Evolutionary conservation across 2,888 invertebrate species (phyloP), one percentile per base, ranked within the genome.

Genomic region (Ischnus inquisitorius): DNA sequence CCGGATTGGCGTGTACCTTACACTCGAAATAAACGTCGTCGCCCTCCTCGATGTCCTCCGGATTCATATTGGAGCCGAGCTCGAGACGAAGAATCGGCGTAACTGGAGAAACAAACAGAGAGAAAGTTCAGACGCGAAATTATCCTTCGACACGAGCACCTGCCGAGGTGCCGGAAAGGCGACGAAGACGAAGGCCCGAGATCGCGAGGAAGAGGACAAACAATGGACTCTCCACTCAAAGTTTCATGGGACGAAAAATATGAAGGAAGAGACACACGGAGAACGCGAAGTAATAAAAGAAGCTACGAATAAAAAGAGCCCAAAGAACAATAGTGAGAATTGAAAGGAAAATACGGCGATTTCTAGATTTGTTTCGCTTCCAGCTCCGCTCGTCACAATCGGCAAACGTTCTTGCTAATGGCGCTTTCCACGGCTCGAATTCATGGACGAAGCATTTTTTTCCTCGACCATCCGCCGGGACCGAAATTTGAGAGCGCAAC

Each of bases 1-100:
- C 95, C 14, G 97, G 97, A 94, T 97, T 97, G 87, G 97, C 96
- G 92, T 95, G 95, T 89, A 97, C 96, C 94, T 96, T 96, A 94
- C 97, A 97, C 94, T 97, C 97, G 92, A 97, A 97, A 93, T 97
- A 97, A 87, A 97, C 96, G 94, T 97, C 97, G 91, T 96, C 96
- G 84, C 96, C 97, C 93, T 97, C 97, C 91, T 96, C 96, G 89
- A 97, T 97, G 93, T 97, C 97, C 89, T 96, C 95, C 0, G 97
- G 96, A 94, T 97, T 96, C 92, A 97, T 95, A 93, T 96, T 96
- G 83, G 96, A 95, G 85, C 97, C 97, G 87, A 97, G 94, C 88
- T 95, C 95, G 90, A 97, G 94, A 87, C 95, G 95, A 86, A 96
- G 94, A 88, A 95, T 96, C 86, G 97, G 97, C 85, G 96, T 94